phyloP scores from a whole-genome alignment of 2,797 vertebrate species.

The Cephalopachus bancanus region DNA sequence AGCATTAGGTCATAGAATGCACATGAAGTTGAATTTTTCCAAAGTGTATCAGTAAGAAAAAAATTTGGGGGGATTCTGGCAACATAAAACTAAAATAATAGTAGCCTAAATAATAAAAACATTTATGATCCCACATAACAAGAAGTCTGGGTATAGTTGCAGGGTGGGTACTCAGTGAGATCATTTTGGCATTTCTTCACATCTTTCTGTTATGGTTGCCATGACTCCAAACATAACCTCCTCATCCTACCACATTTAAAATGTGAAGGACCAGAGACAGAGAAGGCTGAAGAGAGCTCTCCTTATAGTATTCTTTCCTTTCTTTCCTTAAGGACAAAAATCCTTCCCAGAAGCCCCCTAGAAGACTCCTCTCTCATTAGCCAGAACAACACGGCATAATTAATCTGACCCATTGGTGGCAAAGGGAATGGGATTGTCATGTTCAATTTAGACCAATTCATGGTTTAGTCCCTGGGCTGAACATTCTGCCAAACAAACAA shows the following conservation, averaged over 20 bases:
- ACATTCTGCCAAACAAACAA: slow-evolving; percentile 26
- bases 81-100: slow-evolving; percentile 32
- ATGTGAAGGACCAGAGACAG: not conserved
- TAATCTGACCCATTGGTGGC: not conserved
- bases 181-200: slow-evolving; percentile 21
- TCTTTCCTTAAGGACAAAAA: not conserved
- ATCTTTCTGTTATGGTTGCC: not conserved
- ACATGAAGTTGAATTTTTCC: slow-evolving; percentile 29
- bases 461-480: not conserved
- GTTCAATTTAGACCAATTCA: not conserved
- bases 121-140: not conserved
- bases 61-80: not conserved
- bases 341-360: not conserved
- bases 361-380: slow-evolving; percentile 5
- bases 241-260: not conserved
- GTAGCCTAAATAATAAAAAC: slow-evolving; percentile 19
- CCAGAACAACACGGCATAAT: not conserved
- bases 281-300: not conserved
- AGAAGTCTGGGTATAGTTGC: not conserved
- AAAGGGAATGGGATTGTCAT: not conserved
- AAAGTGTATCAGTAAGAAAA: not conserved
- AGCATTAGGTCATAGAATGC: not conserved
- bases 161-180: not conserved
- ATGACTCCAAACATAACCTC: not conserved
- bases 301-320: not conserved